Conservation (phyloP, 2,888 invertebrate species). For the Leptinotarsa haldemani region DNA sequence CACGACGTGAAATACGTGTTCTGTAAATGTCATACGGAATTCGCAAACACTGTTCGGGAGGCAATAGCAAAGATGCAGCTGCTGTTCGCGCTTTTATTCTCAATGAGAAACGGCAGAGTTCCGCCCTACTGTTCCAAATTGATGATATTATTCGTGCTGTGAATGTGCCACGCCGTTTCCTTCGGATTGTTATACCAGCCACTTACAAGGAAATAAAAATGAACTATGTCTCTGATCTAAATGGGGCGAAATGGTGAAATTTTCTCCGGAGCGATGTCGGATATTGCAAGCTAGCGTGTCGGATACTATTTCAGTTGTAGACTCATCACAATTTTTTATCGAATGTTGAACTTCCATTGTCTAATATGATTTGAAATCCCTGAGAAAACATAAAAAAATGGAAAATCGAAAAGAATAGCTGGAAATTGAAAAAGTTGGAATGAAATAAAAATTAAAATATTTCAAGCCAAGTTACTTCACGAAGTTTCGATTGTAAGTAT, state of each 20-base stretch:
- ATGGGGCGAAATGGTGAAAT: neutral
- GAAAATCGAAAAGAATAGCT: no score
- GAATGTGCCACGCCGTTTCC: neutral
- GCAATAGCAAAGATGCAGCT: constrained; percentile 4
- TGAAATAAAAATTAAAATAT: no score
- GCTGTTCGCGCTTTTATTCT: neutral
- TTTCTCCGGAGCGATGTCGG: no score
- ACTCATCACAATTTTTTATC: no score
- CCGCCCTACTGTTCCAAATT: constrained; percentile 16
- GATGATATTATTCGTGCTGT: neutral
- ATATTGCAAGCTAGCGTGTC: no score
- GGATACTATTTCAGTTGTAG: no score
- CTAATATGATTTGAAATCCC: no score
- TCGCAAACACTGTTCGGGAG: neutral
- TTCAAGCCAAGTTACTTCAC: no score
- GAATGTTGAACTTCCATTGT: no score
- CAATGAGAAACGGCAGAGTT: neutral
- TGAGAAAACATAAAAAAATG: no score
- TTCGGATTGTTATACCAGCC: constrained; percentile 3
- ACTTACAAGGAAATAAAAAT: constrained; percentile 12
- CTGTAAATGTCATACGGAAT: neutral
- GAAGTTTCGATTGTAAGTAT: no score
- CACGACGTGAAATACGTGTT: neutral
- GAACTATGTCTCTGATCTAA: neutral
- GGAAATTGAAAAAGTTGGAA: no score